A percentile compares a stretch with the other conserved stretches of the same genome.
Conservation (phyloP, 2,113 vertebrate species). For the Argyrosomus japonicus region DNA sequence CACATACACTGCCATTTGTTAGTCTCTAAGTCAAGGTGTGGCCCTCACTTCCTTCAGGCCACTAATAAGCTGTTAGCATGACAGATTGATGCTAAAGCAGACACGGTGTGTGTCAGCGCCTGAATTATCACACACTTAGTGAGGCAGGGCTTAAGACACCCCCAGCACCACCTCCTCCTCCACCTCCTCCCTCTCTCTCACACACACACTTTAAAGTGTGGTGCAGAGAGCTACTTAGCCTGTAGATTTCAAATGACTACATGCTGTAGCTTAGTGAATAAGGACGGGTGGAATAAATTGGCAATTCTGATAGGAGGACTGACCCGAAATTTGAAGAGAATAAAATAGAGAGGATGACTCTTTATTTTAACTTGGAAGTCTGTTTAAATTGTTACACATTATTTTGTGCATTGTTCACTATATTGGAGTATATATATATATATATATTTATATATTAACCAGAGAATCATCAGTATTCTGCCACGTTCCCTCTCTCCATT, state of each 20-base stretch:
- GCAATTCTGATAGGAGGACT: slow-evolving; percentile 32
- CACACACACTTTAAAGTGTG: slow-evolving; percentile 52
- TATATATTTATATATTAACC: neutral
- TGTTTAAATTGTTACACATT: neutral
- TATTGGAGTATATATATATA: too few relatives aligned
- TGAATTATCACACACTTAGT: slow-evolving; percentile 83
- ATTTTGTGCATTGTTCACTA: neutral
- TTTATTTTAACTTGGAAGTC: neutral
- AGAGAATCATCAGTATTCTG: neutral
- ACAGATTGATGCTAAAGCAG: slow-evolving; percentile 82
- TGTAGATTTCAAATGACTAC: slow-evolving; percentile 56
- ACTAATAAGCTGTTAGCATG: slow-evolving; percentile 86
- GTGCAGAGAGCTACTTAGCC: slow-evolving; percentile 55
- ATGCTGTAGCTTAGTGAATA: slow-evolving; percentile 45
- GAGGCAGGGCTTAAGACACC: slow-evolving; percentile 65
- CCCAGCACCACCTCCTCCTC: neutral
- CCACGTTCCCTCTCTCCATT: slow-evolving; percentile 13
- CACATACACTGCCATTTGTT: slow-evolving; percentile 64
- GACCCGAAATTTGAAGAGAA: slow-evolving; percentile 29
- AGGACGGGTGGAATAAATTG: slow-evolving; percentile 43
- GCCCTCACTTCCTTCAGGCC: slow-evolving; percentile 76
- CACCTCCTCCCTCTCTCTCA: slow-evolving; percentile 28
- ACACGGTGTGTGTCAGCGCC: slow-evolving; percentile 77
- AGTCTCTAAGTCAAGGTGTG: slow-evolving; percentile 74
- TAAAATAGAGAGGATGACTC: neutral